A percentile compares a stretch with the other conserved stretches of the same genome.
These are phyloP conservation scores for Chamaea fasciata DNA, from an alignment of 2,113 vertebrate genomes.

Conservation along the genomic window DNA sequence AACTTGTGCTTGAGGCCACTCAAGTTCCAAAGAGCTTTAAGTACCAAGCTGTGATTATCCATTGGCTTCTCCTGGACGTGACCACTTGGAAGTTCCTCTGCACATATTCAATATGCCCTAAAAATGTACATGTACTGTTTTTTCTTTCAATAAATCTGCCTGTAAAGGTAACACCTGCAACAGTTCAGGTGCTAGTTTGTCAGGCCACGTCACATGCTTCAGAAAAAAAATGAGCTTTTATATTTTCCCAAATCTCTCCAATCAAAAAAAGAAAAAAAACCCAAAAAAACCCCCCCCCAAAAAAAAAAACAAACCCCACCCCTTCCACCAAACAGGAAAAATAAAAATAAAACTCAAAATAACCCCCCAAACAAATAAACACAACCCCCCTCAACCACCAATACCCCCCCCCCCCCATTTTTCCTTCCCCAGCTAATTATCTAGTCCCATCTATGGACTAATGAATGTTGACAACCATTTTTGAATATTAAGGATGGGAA, in stretches of 20 bases:
- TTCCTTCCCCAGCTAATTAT: background rate
- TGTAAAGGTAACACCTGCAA: background rate
- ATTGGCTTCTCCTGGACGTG: background rate
- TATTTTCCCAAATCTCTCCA: background rate
- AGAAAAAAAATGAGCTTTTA: background rate
- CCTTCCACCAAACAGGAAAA: background rate
- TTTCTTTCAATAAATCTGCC: background rate
- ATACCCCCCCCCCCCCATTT: no score
- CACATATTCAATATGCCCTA: background rate
- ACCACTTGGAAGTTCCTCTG: background rate
- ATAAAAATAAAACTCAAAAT: background rate
- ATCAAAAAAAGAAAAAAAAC: background rate
- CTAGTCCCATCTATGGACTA: background rate
- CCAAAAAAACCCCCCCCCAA: no score
- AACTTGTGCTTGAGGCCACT: background rate
- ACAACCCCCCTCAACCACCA: no score
- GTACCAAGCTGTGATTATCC: background rate
- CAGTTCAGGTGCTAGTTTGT: background rate
- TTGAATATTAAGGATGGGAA: background rate
- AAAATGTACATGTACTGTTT: background rate
- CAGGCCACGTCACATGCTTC: background rate
- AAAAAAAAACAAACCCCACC: background rate
- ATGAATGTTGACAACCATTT: background rate
- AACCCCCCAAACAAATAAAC: no score
- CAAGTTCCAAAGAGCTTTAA: background rate